phyloP scores from a whole-genome alignment of 2,113 vertebrate genomes.

The Caretta caretta region DNA sequence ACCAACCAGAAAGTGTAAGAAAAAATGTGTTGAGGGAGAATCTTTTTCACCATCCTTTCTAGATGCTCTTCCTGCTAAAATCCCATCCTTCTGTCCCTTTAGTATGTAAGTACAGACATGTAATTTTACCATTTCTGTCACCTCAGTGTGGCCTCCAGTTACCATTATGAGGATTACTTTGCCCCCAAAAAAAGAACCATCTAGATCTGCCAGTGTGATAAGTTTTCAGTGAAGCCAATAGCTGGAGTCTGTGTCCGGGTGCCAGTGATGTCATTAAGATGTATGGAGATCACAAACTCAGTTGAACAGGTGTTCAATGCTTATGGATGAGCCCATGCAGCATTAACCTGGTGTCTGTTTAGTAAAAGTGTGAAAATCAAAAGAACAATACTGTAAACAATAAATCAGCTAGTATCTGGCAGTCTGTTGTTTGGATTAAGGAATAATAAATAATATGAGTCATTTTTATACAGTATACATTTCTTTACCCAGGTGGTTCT shows the following conservation, averaged over 20 bases:
- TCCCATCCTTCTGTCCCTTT: neutral
- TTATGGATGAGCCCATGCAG: neutral
- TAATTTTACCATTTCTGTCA: neutral
- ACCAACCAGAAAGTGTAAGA: neutral
- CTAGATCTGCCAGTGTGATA: neutral
- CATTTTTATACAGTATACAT: neutral
- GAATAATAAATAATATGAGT: neutral
- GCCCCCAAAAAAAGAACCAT: neutral
- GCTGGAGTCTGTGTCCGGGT: neutral
- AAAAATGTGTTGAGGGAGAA: neutral
- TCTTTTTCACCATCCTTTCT: neutral
- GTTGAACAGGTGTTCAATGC: neutral
- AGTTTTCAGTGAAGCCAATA: neutral
- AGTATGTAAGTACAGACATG: neutral
- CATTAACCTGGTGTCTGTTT: neutral
- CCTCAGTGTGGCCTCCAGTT: neutral
- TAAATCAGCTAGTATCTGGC: neutral
- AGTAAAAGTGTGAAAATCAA: neutral
- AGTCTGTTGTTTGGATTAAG: neutral
- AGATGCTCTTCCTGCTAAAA: neutral
- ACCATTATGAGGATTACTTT: neutral
- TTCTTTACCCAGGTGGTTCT: neutral
- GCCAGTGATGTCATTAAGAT: neutral
- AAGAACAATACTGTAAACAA: neutral
- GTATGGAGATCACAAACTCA: neutral